Percentiles rank a stretch among this genome's conserved stretches.
Evolutionary conservation across 2,797 vertebrate genomes (phyloP).

Genomic region (Scomberomorus guttatus): DNA sequence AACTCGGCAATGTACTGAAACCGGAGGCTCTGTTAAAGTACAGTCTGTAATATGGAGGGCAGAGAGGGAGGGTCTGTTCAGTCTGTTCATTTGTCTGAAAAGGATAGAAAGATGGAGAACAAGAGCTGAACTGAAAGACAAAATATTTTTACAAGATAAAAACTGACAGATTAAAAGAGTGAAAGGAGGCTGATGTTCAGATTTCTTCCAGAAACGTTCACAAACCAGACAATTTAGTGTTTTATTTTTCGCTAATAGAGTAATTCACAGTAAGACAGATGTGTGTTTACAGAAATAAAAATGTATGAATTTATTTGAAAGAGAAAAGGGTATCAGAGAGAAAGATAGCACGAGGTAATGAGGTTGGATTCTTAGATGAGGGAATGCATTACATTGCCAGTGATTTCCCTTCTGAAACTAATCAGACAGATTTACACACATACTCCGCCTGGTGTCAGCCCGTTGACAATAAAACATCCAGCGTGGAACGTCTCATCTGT

Average conservation of each 20-base stretch:
- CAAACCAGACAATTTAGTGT: background rate
- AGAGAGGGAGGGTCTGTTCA: background rate
- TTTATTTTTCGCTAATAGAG: background rate
- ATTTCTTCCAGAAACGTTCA: slow-evolving; percentile 9
- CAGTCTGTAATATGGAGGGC: background rate
- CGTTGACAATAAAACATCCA: slow-evolving; percentile 40
- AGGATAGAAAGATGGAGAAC: background rate
- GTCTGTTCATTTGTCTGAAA: background rate
- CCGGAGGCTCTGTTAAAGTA: background rate
- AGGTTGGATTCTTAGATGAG: slow-evolving; percentile 37
- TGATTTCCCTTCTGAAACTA: slow-evolving; percentile 50
- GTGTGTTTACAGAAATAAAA: background rate
- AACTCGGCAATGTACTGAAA: slow-evolving; percentile 16
- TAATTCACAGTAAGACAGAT: background rate
- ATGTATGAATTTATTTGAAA: background rate
- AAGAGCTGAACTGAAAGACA: background rate
- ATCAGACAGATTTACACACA: slow-evolving; percentile 58
- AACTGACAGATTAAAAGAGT: background rate
- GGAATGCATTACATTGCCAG: slow-evolving; percentile 2
- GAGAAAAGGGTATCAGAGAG: background rate
- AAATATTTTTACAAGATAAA: background rate
- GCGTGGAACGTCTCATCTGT: slow-evolving; percentile 30
- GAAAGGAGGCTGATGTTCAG: too few relatives aligned
- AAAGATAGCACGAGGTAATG: slow-evolving; percentile 38
- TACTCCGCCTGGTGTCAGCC: slow-evolving; percentile 20